These are phyloP conservation scores for Hestina assimilis DNA, from an alignment of 1,140 invertebrate genomes.

Conservation along the genomic window DNA sequence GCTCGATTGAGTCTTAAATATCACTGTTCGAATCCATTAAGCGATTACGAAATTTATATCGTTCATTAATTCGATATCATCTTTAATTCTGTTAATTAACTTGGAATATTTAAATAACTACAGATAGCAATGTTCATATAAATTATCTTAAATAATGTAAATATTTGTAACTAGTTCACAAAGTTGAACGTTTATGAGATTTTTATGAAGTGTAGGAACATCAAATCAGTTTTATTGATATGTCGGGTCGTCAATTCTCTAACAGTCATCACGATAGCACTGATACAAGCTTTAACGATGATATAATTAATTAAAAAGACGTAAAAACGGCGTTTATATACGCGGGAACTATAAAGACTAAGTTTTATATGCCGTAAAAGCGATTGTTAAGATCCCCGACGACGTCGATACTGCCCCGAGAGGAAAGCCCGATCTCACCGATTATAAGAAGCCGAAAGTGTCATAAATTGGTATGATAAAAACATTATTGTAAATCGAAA, in stretches of 20 bases:
- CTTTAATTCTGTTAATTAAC: conserved; percentile 2
- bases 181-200: conserved; percentile 48
- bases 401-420: conserved; percentile 50
- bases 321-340: conserved; percentile 78
- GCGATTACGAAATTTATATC: conserved; percentile 52
- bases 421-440: conserved; percentile 35
- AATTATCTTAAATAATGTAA: conserved; percentile 15
- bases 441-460: conserved; percentile 45
- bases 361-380: conserved; percentile 79
- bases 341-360: conserved; percentile 76
- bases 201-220: conserved; percentile 61
- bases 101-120: conserved; percentile 34
- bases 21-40: conserved; percentile 32
- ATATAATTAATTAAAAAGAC: conserved; percentile 77
- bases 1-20: conserved; percentile 42
- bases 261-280: conserved; percentile 56
- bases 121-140: conserved; percentile 7
- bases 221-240: conserved; percentile 71
- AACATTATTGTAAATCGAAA: not conserved
- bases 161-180: conserved; percentile 35
- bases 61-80: conserved; percentile 32
- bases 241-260: conserved; percentile 62
- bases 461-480: not conserved
- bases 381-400: conserved; percentile 70
- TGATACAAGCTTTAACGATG: conserved; percentile 71